phyloP scores from a whole-genome alignment of 2,797 vertebrate genomes.

The Tragelaphus oryx region DNA sequence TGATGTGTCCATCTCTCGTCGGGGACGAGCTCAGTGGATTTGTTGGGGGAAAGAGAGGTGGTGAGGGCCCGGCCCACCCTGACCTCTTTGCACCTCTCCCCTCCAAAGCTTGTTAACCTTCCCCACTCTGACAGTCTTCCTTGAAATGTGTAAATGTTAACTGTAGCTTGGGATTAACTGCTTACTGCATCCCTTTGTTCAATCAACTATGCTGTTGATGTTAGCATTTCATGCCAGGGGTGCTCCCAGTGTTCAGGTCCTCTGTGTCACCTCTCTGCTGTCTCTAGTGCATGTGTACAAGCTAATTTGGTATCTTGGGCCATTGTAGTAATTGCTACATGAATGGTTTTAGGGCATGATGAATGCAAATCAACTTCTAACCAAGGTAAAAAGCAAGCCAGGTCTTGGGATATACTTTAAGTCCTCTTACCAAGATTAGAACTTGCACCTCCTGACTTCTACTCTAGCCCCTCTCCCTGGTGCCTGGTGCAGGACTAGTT shows the following conservation, averaged over 20 bases:
- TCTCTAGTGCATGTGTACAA: background rate
- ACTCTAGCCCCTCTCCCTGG: background rate
- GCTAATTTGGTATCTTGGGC: background rate
- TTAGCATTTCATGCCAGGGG: background rate
- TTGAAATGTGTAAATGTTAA: background rate
- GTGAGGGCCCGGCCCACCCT: rapidly evolving
- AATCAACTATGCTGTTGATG: background rate
- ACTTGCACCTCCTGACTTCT: background rate
- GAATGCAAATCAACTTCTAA: background rate
- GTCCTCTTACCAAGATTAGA: background rate
- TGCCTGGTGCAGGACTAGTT: rapidly evolving
- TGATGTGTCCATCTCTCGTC: background rate
- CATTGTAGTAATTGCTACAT: background rate
- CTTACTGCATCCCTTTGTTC: background rate
- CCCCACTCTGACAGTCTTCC: background rate
- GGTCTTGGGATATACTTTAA: background rate
- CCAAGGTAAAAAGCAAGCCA: background rate
- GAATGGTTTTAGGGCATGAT: background rate
- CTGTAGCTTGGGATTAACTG: background rate
- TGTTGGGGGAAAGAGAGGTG: background rate
- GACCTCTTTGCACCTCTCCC: background rate
- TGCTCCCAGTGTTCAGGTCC: background rate
- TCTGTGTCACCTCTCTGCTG: background rate
- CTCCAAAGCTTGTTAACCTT: background rate
- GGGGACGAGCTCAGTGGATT: background rate